A percentile compares a stretch with the other conserved stretches of the same genome.
Evolutionary conservation across 2,797 vertebrate genomes (phyloP).

Genomic region (Pteronotus mesoamericanus): DNA sequence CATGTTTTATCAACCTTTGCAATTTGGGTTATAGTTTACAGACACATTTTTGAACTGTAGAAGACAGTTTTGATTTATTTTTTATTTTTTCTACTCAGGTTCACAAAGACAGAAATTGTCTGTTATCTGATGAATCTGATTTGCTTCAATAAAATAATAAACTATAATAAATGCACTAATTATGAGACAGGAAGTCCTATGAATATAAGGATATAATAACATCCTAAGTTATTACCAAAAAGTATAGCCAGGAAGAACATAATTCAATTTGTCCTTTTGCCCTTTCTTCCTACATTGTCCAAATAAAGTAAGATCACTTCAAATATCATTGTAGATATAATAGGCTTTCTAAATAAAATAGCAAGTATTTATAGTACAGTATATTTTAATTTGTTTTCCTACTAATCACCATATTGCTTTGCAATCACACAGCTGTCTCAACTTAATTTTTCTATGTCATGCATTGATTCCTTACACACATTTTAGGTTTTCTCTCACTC

Average conservation of each 20-base stretch:
- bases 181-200: neutral
- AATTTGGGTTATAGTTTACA: neutral
- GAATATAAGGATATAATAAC: neutral
- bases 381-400: neutral
- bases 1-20: neutral
- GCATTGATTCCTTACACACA: neutral
- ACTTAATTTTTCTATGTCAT: neutral
- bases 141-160: neutral
- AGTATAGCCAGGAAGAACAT: neutral
- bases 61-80: neutral
- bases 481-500: neutral
- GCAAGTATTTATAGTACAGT: neutral
- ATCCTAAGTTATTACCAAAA: neutral
- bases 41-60: neutral
- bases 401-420: neutral
- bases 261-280: neutral
- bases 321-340: neutral
- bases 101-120: neutral
- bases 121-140: neutral
- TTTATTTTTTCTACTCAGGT: neutral
- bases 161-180: neutral
- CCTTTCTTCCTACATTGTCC: neutral
- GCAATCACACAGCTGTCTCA: neutral
- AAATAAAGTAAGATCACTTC: neutral
- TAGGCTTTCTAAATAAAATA: neutral